Base-by-base conservation (phyloP, 2,888 invertebrate species). In the Cremastobaeus sp. region DNA sequence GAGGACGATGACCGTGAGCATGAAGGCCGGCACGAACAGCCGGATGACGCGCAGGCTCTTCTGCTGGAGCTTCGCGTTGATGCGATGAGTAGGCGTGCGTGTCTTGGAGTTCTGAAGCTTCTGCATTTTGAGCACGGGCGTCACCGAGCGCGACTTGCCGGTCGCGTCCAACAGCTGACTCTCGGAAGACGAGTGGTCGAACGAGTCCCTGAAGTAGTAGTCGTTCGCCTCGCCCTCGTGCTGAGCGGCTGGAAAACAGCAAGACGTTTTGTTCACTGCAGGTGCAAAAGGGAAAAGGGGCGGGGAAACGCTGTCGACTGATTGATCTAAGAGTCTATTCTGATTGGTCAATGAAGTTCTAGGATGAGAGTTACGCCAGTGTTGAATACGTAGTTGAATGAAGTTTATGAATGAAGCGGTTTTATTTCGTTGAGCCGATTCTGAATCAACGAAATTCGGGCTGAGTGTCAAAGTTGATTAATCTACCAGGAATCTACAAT, bases 171-270 rank as follows among this genome's bases (percentile, higher is more conserved):
- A 82, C 78, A 92, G 89, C 79, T 93, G 93, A 62, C 93, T 93
- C 87, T 94, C 94, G 9, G 94, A 93, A 18, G 94, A 94, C 41
- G 95, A 94, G 85, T 94, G 94, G 84, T 94, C 92, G 81, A 92
- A 91, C 79, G 93, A 93, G 88, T 94, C 93, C 28, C 93, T 92
- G 83, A 92, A 91, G 86, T 92, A 92, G 87, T 93, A 94, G 83
- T 93, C 93, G 80, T 90, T 90, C 84, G 85, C 77, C 65, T 87
- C 87, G 37, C 85, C 84, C 43, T 87, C 88, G 72, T 84, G 82
- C 48, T 84, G 84, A 20, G 84, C 84, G 69, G 86, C 88, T 87
- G 83, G 59, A 83, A 85, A 21, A 64, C 3, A 20, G 41, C 18
- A 1, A n/a, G 8, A 9, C n/a, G n/a, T 32, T 32, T 32, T n/a